Percentiles rank a stretch among this genome's conserved stretches.
Conservation (phyloP, 2,797 vertebrate genomes). For the Natrix natrix region DNA sequence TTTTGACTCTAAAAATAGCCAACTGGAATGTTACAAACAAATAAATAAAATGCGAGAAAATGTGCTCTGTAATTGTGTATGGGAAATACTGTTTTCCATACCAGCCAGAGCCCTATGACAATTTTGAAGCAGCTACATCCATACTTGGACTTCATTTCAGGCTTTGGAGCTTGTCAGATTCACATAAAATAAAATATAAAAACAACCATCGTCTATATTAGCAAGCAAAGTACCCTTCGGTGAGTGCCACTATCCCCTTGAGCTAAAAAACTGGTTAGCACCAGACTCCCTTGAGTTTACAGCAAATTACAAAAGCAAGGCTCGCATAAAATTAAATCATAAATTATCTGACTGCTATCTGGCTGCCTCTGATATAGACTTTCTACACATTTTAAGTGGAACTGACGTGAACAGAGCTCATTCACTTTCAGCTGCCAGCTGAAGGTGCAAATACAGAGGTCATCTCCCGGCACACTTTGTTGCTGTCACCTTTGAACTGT, state of each 20-base stretch:
- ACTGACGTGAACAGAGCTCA: conserved; percentile 78
- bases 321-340: conserved; percentile 99
- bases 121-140: conserved; percentile 76
- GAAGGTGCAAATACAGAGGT: conserved; percentile 77
- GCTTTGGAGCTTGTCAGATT: conserved; percentile 78
- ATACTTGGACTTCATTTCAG: conserved; percentile 78
- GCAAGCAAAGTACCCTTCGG: conserved; percentile 83
- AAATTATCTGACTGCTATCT: conserved; percentile 97
- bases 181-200: conserved; percentile 85
- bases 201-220: conserved; percentile 81
- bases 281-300: conserved; percentile 85
- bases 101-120: conserved; percentile 57
- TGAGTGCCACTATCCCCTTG: conserved; percentile 77
- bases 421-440: conserved; percentile 73
- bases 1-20: conserved; percentile 64
- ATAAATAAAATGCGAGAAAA: conserved; percentile 66
- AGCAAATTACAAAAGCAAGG: conserved; percentile 97
- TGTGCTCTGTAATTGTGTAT: conserved; percentile 68
- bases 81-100: conserved; percentile 66
- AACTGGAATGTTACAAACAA: conserved; percentile 56
- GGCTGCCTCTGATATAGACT: conserved; percentile 84
- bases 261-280: conserved; percentile 84
- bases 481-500: conserved; percentile 77
- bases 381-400: conserved; percentile 82
- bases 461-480: conserved; percentile 71